phyloP scores from a whole-genome alignment of 2,888 invertebrate species.

The Megaustenia siamemsis region DNA sequence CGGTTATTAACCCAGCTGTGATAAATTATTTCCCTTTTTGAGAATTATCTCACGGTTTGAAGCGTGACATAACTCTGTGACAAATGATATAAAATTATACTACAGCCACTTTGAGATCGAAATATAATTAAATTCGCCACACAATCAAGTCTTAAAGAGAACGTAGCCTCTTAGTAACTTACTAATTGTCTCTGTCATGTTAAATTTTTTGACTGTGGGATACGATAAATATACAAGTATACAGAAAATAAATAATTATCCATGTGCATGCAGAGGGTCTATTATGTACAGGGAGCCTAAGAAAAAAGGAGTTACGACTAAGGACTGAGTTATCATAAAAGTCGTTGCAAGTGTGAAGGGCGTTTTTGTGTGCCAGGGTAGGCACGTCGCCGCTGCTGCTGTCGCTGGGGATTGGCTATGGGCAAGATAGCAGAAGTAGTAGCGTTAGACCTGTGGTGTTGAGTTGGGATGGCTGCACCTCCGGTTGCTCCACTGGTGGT shows the following conservation, averaged over 20 bases:
- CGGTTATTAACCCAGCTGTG: no score
- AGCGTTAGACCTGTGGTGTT: constrained; percentile 75
- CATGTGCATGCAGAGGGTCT: background rate
- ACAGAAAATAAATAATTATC: background rate
- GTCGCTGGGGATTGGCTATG: constrained; percentile 44
- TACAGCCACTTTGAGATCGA: no score
- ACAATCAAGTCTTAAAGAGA: no score
- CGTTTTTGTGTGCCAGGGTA: constrained; percentile 72
- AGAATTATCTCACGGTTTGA: no score
- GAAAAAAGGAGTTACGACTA: background rate
- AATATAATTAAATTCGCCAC: no score
- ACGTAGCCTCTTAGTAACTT: no score
- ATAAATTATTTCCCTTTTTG: no score
- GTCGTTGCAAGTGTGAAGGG: constrained; percentile 73
- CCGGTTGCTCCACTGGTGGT: constrained; percentile 32
- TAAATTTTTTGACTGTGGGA: background rate
- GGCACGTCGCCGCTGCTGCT: constrained; percentile 67
- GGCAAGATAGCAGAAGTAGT: constrained; percentile 51
- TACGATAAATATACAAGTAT: background rate
- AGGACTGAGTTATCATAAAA: constrained; percentile 56
- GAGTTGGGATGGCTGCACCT: constrained; percentile 41
- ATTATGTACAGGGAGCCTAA: constrained; percentile 7
- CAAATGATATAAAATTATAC: no score
- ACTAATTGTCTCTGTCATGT: no score
- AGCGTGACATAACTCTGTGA: no score